Evolutionary conservation across 2,888 invertebrate species (phyloP).

Genomic region (Thera britannica): DNA sequence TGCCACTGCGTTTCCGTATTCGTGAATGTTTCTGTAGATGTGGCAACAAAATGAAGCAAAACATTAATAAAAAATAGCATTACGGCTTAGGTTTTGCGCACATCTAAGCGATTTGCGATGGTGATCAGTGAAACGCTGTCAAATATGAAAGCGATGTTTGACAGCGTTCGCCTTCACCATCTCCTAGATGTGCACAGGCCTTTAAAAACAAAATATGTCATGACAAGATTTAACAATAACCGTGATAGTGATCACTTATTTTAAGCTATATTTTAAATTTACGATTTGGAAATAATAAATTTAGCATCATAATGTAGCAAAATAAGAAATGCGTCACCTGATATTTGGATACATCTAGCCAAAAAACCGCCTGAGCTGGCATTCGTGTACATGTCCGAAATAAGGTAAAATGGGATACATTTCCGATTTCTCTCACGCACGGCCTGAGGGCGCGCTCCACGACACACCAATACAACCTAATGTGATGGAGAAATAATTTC

Average conservation of each 20-base stretch:
- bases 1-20: constrained; percentile 31
- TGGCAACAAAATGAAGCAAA: too few relatives aligned
- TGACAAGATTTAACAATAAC: too few relatives aligned
- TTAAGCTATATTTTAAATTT: too few relatives aligned
- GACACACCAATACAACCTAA: constrained; percentile 74
- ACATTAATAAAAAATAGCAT: too few relatives aligned
- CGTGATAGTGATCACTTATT: too few relatives aligned
- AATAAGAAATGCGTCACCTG: not conserved
- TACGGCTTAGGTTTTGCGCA: too few relatives aligned
- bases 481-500: constrained; percentile 79
- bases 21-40: not conserved
- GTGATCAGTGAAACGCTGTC: too few relatives aligned
- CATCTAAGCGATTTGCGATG: too few relatives aligned
- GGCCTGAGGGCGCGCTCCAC: constrained; percentile 73
- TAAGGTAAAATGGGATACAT: constrained; percentile 42
- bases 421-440: constrained; percentile 75
- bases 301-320: not conserved
- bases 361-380: constrained; percentile 45
- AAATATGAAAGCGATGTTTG: too few relatives aligned
- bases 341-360: constrained; percentile 28
- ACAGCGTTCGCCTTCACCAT: too few relatives aligned
- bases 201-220: too few relatives aligned
- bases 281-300: not conserved
- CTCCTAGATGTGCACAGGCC: too few relatives aligned
- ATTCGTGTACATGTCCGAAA: constrained; percentile 21